A percentile compares a stretch with the other conserved stretches of the same genome.
Conservation (phyloP, 2,113 vertebrate species). For the Hemicordylus capensis region DNA sequence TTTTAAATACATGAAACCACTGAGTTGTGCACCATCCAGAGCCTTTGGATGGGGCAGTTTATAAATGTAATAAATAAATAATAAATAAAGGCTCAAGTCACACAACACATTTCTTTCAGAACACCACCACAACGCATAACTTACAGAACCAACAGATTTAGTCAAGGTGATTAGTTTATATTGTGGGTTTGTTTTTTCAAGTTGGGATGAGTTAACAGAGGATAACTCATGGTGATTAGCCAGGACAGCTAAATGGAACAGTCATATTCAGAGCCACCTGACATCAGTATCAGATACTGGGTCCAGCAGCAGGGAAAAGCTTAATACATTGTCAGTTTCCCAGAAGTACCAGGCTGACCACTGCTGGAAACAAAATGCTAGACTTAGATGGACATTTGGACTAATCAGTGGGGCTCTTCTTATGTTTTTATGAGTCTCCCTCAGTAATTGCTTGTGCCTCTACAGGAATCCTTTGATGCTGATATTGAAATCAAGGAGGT, state of each 20-base stretch:
- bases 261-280: background rate
- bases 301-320: background rate
- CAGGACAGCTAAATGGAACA: background rate
- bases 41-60: too few species aligned
- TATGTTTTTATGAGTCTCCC: background rate
- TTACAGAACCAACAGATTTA: background rate
- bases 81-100: background rate
- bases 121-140: background rate
- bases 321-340: background rate
- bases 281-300: background rate
- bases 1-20: too few species aligned
- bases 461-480: background rate
- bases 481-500: background rate
- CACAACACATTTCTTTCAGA: too few species aligned
- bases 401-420: background rate
- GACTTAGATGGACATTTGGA: background rate
- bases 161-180: background rate
- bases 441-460: background rate
- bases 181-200: background rate
- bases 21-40: too few species aligned
- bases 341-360: background rate
- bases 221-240: too few species aligned
- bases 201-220: background rate
- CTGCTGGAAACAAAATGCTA: background rate
- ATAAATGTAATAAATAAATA: too few species aligned